A percentile compares a stretch with the other conserved stretches of the same genome.
Evolutionary conservation across 2,113 vertebrate genomes (phyloP).

Genomic region (Ammodramus savannarum): DNA sequence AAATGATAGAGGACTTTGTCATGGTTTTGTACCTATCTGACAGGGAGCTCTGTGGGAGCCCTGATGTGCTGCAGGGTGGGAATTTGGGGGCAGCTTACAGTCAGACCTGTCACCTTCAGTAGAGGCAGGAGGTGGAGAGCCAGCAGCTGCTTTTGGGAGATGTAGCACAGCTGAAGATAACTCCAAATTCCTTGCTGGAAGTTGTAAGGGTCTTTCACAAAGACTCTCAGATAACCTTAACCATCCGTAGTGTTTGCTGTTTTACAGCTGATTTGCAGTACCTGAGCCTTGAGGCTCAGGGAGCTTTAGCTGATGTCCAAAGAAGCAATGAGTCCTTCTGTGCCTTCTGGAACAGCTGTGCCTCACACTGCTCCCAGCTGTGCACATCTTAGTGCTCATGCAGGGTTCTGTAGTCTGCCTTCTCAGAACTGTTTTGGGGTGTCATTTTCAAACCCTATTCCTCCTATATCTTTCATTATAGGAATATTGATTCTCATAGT

Average conservation of each 20-base stretch:
- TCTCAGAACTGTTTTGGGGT: background rate
- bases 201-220: background rate
- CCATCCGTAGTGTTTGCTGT: background rate
- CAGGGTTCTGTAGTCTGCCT: background rate
- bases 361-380: accelerated
- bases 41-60: background rate
- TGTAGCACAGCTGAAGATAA: background rate
- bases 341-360: background rate
- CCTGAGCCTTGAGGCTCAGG: background rate
- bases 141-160: background rate
- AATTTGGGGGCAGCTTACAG: background rate
- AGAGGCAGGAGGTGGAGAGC: background rate
- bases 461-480: background rate
- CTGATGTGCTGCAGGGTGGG: background rate
- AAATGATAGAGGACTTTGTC: background rate
- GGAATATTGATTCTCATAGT: background rate
- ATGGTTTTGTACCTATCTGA: background rate
- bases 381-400: background rate
- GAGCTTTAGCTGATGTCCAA: background rate
- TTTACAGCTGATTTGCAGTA: background rate
- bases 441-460: background rate
- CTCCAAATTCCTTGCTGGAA: background rate
- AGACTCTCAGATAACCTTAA: background rate
- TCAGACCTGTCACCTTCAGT: background rate
- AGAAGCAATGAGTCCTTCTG: background rate